Percentiles rank a stretch among this genome's conserved stretches.
These are phyloP conservation scores for Pseudochromis fuscus DNA, from an alignment of 2,797 vertebrate genomes.

Conservation along the genomic window DNA sequence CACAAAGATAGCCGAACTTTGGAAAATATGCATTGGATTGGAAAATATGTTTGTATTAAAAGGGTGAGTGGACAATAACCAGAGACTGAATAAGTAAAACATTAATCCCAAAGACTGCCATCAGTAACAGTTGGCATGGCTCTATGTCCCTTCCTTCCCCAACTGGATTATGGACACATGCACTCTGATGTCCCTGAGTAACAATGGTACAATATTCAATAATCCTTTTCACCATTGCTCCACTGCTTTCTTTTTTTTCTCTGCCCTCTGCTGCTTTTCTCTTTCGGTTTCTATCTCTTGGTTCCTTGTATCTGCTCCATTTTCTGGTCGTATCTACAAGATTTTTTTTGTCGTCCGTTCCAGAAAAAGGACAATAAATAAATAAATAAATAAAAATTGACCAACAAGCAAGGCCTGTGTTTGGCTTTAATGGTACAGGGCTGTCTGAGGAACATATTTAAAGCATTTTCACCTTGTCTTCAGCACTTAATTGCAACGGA, in stretches of 20 bases:
- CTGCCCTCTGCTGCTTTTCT: constrained; percentile 21
- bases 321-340: constrained; percentile 47
- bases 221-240: constrained; percentile 48
- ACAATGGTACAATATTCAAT: constrained; percentile 68
- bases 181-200: constrained; percentile 51
- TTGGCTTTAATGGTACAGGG: constrained; percentile 52
- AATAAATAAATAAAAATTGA: constrained; percentile 65
- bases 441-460: constrained; percentile 62
- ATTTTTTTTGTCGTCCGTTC: too few species aligned
- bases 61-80: constrained; percentile 39
- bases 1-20: too few species aligned
- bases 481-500: constrained; percentile 58
- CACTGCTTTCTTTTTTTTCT: too few species aligned
- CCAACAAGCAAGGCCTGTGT: constrained; percentile 52
- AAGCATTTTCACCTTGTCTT: constrained; percentile 59
- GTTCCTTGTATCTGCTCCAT: constrained; percentile 37
- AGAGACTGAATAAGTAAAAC: constrained; percentile 39
- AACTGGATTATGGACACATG: constrained; percentile 55
- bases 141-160: constrained; percentile 47
- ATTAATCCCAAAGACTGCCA: constrained; percentile 53
- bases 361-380: constrained; percentile 56
- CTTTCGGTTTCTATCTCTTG: constrained; percentile 36
- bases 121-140: constrained; percentile 63
- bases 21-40: too few species aligned
- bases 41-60: too few species aligned